Evolutionary conservation across 2,888 invertebrate genomes (phyloP), one percentile per base, ranked within the genome.

Genomic region (Agrotis exclamationis): DNA sequence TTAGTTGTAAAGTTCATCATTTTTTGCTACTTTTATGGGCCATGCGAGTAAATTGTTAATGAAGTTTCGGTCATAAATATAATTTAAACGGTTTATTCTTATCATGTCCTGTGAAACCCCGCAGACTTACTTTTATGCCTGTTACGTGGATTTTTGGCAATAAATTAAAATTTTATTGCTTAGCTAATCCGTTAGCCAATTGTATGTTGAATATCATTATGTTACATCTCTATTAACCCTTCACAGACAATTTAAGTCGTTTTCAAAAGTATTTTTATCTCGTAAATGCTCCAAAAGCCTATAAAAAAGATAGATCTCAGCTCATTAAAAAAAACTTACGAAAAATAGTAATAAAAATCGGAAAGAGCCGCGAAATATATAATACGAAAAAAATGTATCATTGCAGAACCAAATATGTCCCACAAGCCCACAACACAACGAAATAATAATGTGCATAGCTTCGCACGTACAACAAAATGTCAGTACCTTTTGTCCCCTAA

Each of bases 401-500:
- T 44, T 59, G 50, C 11, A 39, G n/a, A 63, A 50, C 33, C 16
- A 3, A 51, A 71, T 57, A 63, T 45, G 58, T 59, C 44, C 33
- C 11, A 63, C 63, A 67, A 59, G 54, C 24, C 44, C 11, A 63
- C 63, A 67, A 59, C 57, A 65, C 9, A 39, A 57, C 20, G 74
- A 50, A 20, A 53, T 2, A 66, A 63, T 58, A 50, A 65, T 22
- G 16, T 64, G 62, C 63, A 73, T 56, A 68, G 63, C 63, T 65
- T 67, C 11, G 54, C 72, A 50, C 33, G 57, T 76, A 68, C 28
- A 39, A 1, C 2, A 39, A 20, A 56, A 39, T 77, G 60, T 59
- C 33, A 58, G 63, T 44, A 69, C 79, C 71, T 63, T 70, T 86
- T 80, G 86, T 86, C 24, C 51, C 50, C 6, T 67, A 22, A 33